These are phyloP conservation scores for Indri indri DNA, from an alignment of 2,113 vertebrate species.

Conservation along the genomic window DNA sequence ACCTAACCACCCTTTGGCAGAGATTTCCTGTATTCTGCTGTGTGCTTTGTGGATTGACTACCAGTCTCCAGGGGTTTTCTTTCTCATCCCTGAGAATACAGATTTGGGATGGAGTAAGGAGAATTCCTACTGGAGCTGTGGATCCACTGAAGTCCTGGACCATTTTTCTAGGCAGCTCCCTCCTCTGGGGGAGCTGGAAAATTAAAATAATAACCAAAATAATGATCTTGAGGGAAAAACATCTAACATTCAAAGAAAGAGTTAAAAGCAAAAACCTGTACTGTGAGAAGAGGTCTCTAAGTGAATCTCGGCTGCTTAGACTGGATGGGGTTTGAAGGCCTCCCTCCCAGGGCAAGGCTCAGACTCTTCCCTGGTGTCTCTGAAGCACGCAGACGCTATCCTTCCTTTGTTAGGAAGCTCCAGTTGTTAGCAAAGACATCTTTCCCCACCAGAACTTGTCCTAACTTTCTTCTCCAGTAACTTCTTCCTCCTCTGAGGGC, in stretches of 20 bases:
- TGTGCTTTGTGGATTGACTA: neutral
- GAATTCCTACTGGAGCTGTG: neutral
- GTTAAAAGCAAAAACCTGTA: neutral
- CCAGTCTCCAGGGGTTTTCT: neutral
- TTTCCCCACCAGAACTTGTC: neutral
- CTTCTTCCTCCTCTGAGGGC: neutral
- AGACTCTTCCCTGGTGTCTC: neutral
- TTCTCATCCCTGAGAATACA: neutral
- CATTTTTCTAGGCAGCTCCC: neutral
- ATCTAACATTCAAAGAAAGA: neutral
- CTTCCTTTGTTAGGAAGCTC: neutral
- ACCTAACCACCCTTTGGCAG: neutral
- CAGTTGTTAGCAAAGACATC: neutral
- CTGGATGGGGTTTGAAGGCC: neutral
- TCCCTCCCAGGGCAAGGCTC: neutral
- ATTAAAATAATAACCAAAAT: neutral
- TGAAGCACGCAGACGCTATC: neutral
- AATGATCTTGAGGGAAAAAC: neutral
- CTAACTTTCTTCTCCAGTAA: neutral
- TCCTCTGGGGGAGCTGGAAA: neutral
- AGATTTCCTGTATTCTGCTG: neutral
- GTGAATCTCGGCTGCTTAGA: neutral
- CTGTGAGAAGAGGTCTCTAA: neutral
- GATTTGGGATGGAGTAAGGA: neutral
- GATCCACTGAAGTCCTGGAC: neutral